These are phyloP conservation scores for Ceratitis capitata DNA, from an alignment of 1,140 invertebrate species.

Conservation along the genomic window DNA sequence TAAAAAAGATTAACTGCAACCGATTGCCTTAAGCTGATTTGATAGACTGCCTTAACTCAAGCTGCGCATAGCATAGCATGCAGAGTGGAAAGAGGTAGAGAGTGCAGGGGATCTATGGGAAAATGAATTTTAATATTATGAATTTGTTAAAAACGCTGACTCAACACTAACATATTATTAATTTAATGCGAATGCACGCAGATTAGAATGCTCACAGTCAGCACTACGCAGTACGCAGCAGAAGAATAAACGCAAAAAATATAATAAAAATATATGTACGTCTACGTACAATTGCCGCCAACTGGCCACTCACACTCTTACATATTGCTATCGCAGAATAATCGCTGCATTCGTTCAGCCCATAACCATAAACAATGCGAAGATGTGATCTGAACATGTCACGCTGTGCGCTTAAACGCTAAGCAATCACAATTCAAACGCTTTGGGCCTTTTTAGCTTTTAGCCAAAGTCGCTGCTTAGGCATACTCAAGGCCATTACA, in stretches of 20 bases:
- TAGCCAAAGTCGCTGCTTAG: neutral
- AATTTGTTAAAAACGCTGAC: neutral
- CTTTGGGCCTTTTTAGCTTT: neutral
- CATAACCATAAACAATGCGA: slow-evolving; percentile 36
- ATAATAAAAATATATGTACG: neutral
- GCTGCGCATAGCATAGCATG: neutral
- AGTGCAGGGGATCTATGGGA: neutral
- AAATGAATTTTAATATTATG: neutral
- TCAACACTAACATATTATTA: neutral
- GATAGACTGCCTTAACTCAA: neutral
- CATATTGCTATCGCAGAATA: neutral
- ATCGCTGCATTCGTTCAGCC: neutral
- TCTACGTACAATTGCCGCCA: neutral
- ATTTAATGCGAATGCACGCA: neutral
- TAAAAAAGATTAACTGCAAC: neutral
- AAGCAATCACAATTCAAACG: neutral
- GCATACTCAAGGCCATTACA: neutral
- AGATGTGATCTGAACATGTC: slow-evolving; percentile 36
- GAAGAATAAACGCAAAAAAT: neutral
- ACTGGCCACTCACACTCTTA: neutral
- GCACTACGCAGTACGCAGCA: neutral
- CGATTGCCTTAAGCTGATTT: neutral
- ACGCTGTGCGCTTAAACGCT: neutral
- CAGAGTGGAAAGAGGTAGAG: too few species aligned
- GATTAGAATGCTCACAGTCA: neutral